Evolutionary conservation across 2,888 invertebrate species (phyloP), one percentile per base, ranked within the genome.

Genomic region (Scaptomyza cyrtandrae): DNA sequence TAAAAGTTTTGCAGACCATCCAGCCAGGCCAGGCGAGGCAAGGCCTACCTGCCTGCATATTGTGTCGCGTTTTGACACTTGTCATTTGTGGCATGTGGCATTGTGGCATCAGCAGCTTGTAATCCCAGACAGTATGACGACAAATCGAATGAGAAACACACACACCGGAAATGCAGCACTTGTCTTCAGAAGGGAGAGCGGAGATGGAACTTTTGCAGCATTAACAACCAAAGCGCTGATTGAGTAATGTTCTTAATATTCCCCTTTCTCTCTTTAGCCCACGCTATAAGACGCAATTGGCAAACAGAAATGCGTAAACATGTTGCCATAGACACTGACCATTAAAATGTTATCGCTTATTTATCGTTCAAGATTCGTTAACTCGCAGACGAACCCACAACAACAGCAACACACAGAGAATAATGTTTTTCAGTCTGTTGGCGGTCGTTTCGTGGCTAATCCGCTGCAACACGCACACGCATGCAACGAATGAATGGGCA

Each of bases 331-430:
- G 72, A 41, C 68, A 41, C 71, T 24, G 58, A 69, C 71, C 83
- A 85, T 86, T 80, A 86, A 81, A 83, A 80, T 75, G 81, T 86
- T 84, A 86, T 84, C 75, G 78, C 83, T 78, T 86, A 80, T 83
- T 86, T 83, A 81, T 85, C 80, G 75, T 68, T 46, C 55, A 64
- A 66, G 54, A 49, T 24, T 24, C 24, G 24, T 24, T 2, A 24
- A 24, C 24, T 24, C 48, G 2, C 16, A 54, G 48, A 13, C 27
- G n/a, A n/a, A 49, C 16, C 6, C 43, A 60, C 37, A 41, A 35
- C 13, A 41, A 19, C 19, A 27, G 11, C 31, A 37, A 56, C 37
- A 11, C 35, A 9, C 27, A 13, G 41, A n/a, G 33, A 45, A 24
- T 13, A 19, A 33, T 19, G 10, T 49, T 19, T n/a, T 46, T 1